Conservation (phyloP, 2,797 vertebrate genomes). For the Eremophila alpestris region DNA sequence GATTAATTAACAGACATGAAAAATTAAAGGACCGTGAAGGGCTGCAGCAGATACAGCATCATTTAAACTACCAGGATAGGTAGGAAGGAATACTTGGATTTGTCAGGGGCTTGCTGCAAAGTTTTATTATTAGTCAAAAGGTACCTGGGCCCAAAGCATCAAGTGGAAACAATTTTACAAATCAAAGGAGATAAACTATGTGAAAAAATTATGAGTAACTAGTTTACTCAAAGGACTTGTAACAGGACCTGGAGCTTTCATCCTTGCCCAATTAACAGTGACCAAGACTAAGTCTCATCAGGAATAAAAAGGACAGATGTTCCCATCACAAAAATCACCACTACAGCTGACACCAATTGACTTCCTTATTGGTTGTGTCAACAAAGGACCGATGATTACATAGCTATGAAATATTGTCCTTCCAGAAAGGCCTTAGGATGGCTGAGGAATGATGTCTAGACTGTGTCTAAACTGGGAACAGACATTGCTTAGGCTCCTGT, state of each 20-base stretch:
- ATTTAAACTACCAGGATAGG: not conserved
- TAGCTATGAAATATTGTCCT: conserved; percentile 33
- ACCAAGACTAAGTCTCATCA: conserved; percentile 17
- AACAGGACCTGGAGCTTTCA: conserved; percentile 51
- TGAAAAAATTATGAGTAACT: conserved; percentile 22
- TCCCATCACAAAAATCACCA: conserved; percentile 33
- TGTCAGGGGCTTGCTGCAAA: not conserved
- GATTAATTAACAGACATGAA: conserved; percentile 55
- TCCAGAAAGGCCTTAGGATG: conserved; percentile 12
- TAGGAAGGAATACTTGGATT: not conserved
- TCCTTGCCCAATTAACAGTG: conserved; percentile 37
- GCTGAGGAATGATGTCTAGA: conserved; percentile 31
- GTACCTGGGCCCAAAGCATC: conserved; percentile 33
- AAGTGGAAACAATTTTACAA: conserved; percentile 62
- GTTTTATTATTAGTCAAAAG: not conserved
- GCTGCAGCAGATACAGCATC: not conserved
- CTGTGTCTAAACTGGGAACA: conserved; percentile 34
- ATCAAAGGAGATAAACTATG: conserved; percentile 50
- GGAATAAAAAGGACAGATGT: conserved; percentile 32
- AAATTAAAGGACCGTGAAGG: not conserved
- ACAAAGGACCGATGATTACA: conserved; percentile 11
- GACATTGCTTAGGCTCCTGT: conserved; percentile 2
- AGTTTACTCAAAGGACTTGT: conserved; percentile 36
- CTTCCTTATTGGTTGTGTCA: conserved; percentile 42
- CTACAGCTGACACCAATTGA: conserved; percentile 61